A percentile compares a stretch with the other conserved stretches of the same genome.
phyloP scores from a whole-genome alignment of 2,797 vertebrate species.

The Rhinatrema bivittatum region DNA sequence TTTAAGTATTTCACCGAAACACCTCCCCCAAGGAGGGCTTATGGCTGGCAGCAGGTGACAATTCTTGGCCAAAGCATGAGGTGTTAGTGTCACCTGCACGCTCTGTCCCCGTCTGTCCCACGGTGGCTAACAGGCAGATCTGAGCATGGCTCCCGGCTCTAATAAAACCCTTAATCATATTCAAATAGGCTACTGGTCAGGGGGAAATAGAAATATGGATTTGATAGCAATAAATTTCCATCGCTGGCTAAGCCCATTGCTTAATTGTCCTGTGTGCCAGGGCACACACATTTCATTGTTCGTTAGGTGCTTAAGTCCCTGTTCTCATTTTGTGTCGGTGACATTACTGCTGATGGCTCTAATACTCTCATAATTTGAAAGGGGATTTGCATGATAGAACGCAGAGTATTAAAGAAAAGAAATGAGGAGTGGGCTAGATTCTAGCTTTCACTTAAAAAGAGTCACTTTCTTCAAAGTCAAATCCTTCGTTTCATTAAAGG shows the following conservation, averaged over 20 bases:
- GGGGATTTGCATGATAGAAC: slow-evolving; percentile 99
- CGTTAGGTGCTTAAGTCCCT: slow-evolving; percentile 99
- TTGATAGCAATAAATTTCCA: slow-evolving; percentile 99
- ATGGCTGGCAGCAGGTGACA: too few species aligned
- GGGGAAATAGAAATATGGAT: slow-evolving; percentile 99
- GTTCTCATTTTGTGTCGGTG: slow-evolving; percentile 99
- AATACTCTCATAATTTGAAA: slow-evolving; percentile 99
- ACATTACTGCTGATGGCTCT: slow-evolving; percentile 99
- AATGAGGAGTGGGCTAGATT: slow-evolving; percentile 56
- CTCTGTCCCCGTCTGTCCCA: too few species aligned
- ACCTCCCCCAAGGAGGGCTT: too few species aligned
- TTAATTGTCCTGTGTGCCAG: slow-evolving; percentile 99
- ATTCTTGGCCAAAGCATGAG: too few species aligned
- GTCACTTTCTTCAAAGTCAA: slow-evolving; percentile 99
- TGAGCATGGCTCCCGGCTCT: slow-evolving; percentile 64
- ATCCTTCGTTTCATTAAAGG: slow-evolving; percentile 79
- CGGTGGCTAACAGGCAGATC: slow-evolving; percentile 62
- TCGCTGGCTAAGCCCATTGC: slow-evolving; percentile 99
- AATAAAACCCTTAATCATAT: slow-evolving; percentile 98
- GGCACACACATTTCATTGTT: slow-evolving; percentile 99
- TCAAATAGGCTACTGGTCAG: slow-evolving; percentile 99
- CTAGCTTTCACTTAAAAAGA: slow-evolving; percentile 93
- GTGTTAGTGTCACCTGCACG: not conserved
- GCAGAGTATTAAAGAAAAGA: slow-evolving; percentile 95
- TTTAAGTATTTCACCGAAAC: too few species aligned